Conservation (phyloP, 2,113 vertebrate species). For the Zosterops japonicus region DNA sequence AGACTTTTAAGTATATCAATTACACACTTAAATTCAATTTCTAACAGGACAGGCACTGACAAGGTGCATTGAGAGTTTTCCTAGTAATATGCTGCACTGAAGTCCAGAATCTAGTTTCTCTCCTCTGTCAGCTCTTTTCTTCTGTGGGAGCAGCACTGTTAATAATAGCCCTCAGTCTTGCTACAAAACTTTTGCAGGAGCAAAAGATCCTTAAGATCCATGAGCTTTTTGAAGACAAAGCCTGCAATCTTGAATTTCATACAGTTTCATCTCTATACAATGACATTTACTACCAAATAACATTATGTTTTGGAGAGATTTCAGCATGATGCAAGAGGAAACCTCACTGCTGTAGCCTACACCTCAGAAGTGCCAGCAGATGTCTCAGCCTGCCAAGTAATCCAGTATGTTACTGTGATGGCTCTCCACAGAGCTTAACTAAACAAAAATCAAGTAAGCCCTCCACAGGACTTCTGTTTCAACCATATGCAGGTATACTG, state of each 20-base stretch:
- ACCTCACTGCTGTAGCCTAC: not conserved
- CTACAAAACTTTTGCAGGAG: not conserved
- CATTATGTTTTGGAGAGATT: not conserved
- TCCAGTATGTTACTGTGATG: not conserved
- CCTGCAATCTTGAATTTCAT: not conserved
- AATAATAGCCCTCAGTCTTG: not conserved
- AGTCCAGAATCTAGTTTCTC: slow-evolving; percentile 33
- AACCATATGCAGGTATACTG: not conserved
- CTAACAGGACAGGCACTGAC: not conserved
- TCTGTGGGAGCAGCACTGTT: not conserved
- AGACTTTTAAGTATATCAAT: slow-evolving; percentile 33
- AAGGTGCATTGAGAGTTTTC: not conserved
- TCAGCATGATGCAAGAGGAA: not conserved
- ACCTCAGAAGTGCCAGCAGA: slow-evolving; percentile 11
- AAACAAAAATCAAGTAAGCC: not conserved
- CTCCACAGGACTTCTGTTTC: not conserved
- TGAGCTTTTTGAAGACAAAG: not conserved
- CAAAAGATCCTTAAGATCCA: not conserved
- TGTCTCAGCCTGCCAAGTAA: slow-evolving; percentile 55
- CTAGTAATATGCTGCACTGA: not conserved
- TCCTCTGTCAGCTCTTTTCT: slow-evolving; percentile 14
- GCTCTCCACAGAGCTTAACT: not conserved
- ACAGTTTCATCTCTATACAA: not conserved
- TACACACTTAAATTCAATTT: slow-evolving; percentile 1
- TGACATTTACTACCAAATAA: not conserved